Percentiles rank a stretch among this genome's conserved stretches.
These are phyloP conservation scores for Sphinx pinastri DNA, from an alignment of 2,888 invertebrate species.

Conservation along the genomic window DNA sequence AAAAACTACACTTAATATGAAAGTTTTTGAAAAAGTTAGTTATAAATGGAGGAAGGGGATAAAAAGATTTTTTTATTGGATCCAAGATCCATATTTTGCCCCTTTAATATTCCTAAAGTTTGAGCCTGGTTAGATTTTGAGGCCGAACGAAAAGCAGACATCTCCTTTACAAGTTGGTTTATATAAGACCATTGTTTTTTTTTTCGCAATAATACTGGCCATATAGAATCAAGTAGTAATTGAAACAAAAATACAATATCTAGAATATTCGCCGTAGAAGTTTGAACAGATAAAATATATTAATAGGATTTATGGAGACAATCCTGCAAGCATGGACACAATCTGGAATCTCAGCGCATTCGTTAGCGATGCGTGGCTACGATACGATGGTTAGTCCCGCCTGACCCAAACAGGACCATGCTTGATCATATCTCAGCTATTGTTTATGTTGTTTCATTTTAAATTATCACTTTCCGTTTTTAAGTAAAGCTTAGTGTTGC, in stretches of 20 bases:
- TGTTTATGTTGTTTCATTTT: neutral
- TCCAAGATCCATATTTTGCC: no score
- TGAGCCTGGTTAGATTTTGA: no score
- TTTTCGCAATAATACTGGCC: no score
- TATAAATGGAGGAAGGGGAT: no score
- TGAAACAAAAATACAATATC: neutral
- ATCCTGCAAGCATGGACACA: neutral
- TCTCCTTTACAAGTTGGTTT: no score
- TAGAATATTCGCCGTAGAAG: neutral
- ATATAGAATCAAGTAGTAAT: no score
- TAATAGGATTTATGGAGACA: conserved; percentile 12
- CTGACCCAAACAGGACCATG: conserved; percentile 1
- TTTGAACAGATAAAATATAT: neutral
- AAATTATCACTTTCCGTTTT: neutral
- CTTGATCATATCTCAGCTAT: conserved; percentile 4
- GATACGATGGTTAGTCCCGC: conserved; percentile 17
- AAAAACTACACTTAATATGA: no score
- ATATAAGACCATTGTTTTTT: no score
- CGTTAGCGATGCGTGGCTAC: neutral
- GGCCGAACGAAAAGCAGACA: no score
- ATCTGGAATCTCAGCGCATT: conserved; percentile 5
- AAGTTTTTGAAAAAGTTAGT: no score
- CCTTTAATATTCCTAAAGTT: no score
- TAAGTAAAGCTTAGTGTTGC: neutral
- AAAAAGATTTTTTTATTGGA: no score